phyloP scores from a whole-genome alignment of 2,113 vertebrate genomes.

The Centropristis striata region DNA sequence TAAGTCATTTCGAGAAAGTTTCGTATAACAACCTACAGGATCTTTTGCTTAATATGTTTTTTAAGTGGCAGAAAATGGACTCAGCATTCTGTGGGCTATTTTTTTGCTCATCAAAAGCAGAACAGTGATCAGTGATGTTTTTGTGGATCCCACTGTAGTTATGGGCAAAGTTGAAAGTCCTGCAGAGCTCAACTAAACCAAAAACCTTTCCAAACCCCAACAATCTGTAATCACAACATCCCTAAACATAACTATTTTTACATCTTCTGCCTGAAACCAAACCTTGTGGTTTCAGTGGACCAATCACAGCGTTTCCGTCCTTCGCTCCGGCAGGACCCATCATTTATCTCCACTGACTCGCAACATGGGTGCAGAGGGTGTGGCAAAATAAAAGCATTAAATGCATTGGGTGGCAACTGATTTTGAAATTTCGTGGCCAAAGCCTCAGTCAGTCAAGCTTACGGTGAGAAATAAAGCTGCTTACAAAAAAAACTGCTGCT shows the following conservation, averaged over 20 bases:
- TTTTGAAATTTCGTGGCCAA: background rate
- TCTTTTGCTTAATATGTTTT: too few relatives aligned
- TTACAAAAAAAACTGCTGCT: conserved; percentile 1
- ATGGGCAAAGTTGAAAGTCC: conserved; percentile 4
- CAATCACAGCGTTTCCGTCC: conserved; percentile 20
- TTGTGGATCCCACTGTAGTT: background rate
- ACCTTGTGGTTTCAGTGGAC: conserved; percentile 25
- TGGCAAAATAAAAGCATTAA: conserved; percentile 26
- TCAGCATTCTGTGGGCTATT: background rate
- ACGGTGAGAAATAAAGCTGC: conserved; percentile 1
- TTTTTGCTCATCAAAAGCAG: background rate
- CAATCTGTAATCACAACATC: conserved; percentile 50
- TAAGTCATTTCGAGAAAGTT: too few relatives aligned
- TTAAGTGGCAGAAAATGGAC: too few relatives aligned
- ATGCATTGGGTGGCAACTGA: background rate
- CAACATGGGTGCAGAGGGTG: conserved; percentile 12
- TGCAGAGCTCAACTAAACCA: conserved; percentile 23
- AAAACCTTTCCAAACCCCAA: conserved; percentile 28
- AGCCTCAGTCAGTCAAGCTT: background rate
- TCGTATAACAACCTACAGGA: too few relatives aligned
- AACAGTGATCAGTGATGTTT: background rate
- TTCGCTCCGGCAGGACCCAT: conserved; percentile 22
- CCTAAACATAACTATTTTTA: conserved; percentile 36
- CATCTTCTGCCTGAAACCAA: conserved; percentile 24
- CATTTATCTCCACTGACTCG: conserved; percentile 23